These are phyloP conservation scores for Arctocebus calabarensis DNA, from an alignment of 2,797 vertebrate species.

Conservation along the genomic window DNA sequence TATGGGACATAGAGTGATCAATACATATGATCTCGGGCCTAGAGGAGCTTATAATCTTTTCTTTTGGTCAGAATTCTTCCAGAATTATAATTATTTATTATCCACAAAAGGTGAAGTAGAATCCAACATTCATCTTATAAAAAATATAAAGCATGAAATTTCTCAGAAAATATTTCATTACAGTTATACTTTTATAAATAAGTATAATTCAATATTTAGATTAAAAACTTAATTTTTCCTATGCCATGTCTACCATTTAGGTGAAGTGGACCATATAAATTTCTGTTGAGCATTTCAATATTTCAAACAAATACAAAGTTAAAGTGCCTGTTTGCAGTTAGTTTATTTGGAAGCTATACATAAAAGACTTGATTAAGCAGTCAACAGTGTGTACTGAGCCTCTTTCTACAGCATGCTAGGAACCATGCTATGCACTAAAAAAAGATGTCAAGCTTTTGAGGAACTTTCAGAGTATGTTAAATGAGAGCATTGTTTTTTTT, in stretches of 20 bases:
- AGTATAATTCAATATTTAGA: neutral
- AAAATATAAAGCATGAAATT: neutral
- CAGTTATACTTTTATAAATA: neutral
- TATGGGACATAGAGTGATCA: neutral
- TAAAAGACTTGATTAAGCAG: neutral
- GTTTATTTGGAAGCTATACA: neutral
- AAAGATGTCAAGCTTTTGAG: neutral
- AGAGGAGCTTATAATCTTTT: neutral
- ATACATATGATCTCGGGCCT: neutral
- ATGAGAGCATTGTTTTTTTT: neutral
- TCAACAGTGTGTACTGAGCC: neutral
- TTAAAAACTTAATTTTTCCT: neutral
- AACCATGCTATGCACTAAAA: neutral
- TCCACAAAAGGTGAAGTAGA: neutral
- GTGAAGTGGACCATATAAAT: neutral
- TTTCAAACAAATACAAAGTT: conserved; percentile 17
- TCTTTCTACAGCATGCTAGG: neutral
- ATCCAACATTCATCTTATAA: neutral
- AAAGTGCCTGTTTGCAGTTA: neutral
- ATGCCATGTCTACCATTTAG: neutral
- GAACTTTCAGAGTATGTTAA: neutral
- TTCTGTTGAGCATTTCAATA: neutral
- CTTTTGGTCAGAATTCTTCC: neutral
- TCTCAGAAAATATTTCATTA: conserved; percentile 30
- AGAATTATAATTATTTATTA: conserved; percentile 33